A percentile compares a stretch with the other conserved stretches of the same genome.
Evolutionary conservation across 2,797 vertebrate genomes (phyloP).

Genomic region (Taeniopygia guttata): DNA sequence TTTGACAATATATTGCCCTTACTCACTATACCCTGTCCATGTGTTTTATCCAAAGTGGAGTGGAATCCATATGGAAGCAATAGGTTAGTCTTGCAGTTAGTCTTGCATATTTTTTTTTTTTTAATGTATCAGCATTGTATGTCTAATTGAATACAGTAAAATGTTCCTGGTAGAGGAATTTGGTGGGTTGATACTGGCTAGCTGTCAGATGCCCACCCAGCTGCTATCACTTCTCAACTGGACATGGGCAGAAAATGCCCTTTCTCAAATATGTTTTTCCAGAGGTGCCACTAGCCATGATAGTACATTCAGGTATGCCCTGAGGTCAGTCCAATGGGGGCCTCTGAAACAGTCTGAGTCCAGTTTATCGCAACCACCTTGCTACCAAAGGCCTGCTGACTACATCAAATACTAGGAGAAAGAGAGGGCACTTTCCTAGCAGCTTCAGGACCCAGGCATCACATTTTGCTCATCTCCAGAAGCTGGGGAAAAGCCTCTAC

Average conservation of each 20-base stretch:
- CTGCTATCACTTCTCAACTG: not conserved
- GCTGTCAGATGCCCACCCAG: not conserved
- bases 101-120: no score
- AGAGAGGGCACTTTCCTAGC: not conserved
- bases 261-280: not conserved
- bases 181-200: not conserved
- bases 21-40: not conserved
- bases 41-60: not conserved
- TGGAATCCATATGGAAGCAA: not conserved
- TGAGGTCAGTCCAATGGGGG: not conserved
- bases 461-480: not conserved
- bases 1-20: not conserved
- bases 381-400: not conserved
- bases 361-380: not conserved
- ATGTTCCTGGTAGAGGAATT: not conserved
- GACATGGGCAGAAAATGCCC: not conserved
- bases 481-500: not conserved
- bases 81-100: rapidly evolving
- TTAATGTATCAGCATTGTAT: not conserved
- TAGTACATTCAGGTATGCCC: not conserved
- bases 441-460: not conserved
- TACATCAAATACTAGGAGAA: not conserved
- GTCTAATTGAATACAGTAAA: not conserved
- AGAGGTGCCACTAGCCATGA: not conserved
- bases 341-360: not conserved